Base-by-base conservation (phyloP, 2,888 invertebrate species). In the Morpho achilles region DNA sequence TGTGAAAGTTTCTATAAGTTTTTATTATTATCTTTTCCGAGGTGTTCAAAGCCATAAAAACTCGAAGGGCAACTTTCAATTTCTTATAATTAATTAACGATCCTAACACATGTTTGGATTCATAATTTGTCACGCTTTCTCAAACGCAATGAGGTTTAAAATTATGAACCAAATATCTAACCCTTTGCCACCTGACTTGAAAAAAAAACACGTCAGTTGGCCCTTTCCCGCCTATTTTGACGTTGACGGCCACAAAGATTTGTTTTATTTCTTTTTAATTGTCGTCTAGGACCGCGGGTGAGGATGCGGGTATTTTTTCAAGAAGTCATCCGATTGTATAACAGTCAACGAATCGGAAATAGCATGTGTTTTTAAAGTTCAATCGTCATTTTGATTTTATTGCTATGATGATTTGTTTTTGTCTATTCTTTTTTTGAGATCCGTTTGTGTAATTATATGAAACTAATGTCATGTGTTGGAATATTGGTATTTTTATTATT, bases 231-330 rank as follows among this genome's bases (percentile, higher is more conserved):
- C 75, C 71, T 72, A 73, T 77, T 73, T 69, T 72, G 69, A 70
- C 72, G 70, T 68, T 71, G 72, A 72, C 72, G 72, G 77, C 81
- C 79, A 73, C 75, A 73, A 75, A 77, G 88, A 89, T 90, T 89
- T 89, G 88, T 89, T 89, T 89, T 89, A 90, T 90, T 87, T 86
- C 85, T 87, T 89, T 90, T 89, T 90, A 90, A 90, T 90, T 90
- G 87, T 89, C 76, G 73, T 75, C 76, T 75, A 72, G 75, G 73
- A 71, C 69, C 72, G 74, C 67, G 76, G 76, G 75, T 74, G 74
- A 68, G 72, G 72, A 72, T 73, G 75, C 69, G 70, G 70, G 74
- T 70, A 70, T 71, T 69, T 75, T 80, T 79, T 79, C 76, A 69
- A 75, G 74, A 79, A 78, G 77, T 84, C 84, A 85, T 84, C 78